These are phyloP conservation scores for Diarsia dahlii DNA, from an alignment of 2,888 invertebrate species.

Conservation along the genomic window DNA sequence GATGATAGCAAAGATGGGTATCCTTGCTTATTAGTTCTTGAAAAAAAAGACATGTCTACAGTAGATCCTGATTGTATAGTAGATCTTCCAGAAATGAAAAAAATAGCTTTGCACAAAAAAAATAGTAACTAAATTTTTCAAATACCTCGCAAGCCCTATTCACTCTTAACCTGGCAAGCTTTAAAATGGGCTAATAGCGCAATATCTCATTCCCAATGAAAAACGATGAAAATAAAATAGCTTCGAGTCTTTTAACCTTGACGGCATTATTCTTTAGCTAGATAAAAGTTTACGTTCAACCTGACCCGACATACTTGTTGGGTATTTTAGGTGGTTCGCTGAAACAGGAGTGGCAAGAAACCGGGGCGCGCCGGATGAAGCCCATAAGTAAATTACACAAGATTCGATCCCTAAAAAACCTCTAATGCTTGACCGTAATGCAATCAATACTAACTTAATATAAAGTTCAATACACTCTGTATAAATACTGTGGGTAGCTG, in stretches of 20 bases:
- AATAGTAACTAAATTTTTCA: no score
- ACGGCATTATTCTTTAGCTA: background rate
- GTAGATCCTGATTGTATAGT: no score
- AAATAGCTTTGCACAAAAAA: no score
- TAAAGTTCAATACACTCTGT: background rate
- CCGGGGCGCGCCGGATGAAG: conserved; percentile 24
- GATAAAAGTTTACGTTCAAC: conserved; percentile 18
- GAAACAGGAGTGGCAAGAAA: conserved; percentile 23
- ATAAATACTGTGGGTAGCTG: conserved; percentile 1
- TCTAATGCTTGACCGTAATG: conserved; percentile 1
- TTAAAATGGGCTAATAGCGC: conserved; percentile 1
- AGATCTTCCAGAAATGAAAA: no score
- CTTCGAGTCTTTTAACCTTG: conserved; percentile 20
- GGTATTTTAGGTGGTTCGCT: conserved; percentile 12
- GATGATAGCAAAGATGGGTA: no score
- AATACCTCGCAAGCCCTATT: no score
- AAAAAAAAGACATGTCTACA: no score
- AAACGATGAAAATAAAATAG: conserved; percentile 34
- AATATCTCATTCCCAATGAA: conserved; percentile 22
- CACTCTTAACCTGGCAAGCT: background rate
- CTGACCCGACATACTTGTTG: background rate
- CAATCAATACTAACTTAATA: conserved; percentile 26
- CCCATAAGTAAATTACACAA: conserved; percentile 31
- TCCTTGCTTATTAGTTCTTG: no score
- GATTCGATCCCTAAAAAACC: conserved; percentile 9